A percentile compares a stretch with the other conserved stretches of the same genome.
phyloP scores from a whole-genome alignment of 2,113 vertebrate species.

The Varanus salvator region DNA sequence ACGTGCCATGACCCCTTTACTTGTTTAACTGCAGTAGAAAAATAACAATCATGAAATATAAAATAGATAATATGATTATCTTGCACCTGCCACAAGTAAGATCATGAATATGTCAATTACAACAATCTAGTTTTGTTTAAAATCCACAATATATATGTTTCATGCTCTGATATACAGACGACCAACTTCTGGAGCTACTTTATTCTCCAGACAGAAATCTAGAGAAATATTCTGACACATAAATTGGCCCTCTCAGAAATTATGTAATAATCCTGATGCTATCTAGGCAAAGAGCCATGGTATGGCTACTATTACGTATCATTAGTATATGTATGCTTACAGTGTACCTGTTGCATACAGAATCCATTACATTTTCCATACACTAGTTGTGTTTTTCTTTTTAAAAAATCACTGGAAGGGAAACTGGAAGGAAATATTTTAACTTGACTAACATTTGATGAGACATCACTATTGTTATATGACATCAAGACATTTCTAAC shows the following conservation, averaged over 20 bases:
- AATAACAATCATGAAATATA: constrained; percentile 57
- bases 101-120: neutral
- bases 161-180: neutral
- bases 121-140: constrained; percentile 14
- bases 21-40: constrained; percentile 82
- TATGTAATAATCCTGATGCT: neutral
- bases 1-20: constrained; percentile 93
- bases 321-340: no score
- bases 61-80: constrained; percentile 25
- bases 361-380: neutral
- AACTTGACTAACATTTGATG: no score
- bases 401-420: neutral
- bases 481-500: no score
- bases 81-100: constrained; percentile 27
- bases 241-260: neutral
- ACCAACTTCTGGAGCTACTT: neutral
- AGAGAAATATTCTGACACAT: neutral
- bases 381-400: neutral
- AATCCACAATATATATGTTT: neutral
- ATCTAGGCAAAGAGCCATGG: neutral
- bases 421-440: neutral
- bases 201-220: neutral
- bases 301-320: no score
- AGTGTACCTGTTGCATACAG: neutral
- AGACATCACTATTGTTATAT: no score